phyloP scores from a whole-genome alignment of 2,113 vertebrate species.

The Cavia aperea region DNA sequence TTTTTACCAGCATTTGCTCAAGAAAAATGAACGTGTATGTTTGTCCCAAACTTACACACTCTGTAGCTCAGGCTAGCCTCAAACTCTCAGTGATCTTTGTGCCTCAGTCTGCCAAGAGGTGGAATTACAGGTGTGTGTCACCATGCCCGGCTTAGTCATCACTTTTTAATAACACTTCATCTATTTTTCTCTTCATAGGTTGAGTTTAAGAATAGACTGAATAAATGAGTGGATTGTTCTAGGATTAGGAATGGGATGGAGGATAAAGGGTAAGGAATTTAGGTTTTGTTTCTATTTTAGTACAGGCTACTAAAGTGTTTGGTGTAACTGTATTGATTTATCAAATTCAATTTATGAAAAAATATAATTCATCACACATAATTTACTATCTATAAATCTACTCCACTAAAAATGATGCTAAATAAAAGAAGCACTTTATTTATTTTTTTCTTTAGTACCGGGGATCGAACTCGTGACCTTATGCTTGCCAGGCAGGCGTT shows the following conservation, averaged over 20 bases:
- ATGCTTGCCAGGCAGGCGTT: too few relatives aligned
- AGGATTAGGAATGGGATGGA: conserved; percentile 6
- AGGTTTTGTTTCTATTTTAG: conserved; percentile 22
- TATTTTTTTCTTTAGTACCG: too few relatives aligned
- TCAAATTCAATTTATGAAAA: conserved; percentile 20
- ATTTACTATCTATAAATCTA: conserved; percentile 11
- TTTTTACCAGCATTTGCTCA: conserved; percentile 20
- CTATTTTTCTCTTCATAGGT: background rate
- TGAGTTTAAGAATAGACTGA: background rate
- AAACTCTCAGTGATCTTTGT: background rate
- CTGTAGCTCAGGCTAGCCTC: background rate
- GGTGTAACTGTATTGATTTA: conserved; percentile 4
- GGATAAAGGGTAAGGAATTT: background rate
- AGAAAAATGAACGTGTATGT: conserved; percentile 12
- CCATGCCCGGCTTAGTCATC: background rate
- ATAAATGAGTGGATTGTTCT: background rate
- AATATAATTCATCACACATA: conserved; percentile 3
- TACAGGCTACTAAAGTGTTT: conserved; percentile 29
- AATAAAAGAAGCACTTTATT: background rate
- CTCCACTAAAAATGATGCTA: conserved; percentile 16
- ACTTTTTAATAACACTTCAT: background rate
- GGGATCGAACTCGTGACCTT: too few relatives aligned
- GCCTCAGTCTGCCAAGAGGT: background rate
- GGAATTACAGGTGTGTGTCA: background rate
- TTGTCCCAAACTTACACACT: background rate